Evolutionary conservation across 2,888 invertebrate genomes (phyloP).

Genomic region (Lycia hirtaria): DNA sequence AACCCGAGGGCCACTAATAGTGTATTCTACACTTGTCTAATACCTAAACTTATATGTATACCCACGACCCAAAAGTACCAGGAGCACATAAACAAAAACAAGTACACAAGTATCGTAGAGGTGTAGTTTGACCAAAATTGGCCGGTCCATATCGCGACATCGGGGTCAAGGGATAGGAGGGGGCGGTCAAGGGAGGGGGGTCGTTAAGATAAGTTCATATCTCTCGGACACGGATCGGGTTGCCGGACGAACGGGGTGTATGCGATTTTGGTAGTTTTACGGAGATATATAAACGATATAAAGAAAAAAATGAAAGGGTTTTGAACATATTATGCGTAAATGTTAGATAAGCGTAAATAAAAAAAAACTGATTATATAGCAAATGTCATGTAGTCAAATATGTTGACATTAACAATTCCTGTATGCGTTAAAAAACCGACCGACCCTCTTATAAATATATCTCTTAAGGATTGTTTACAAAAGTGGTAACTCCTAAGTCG

Average conservation of each 20-base stretch:
- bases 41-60: neutral
- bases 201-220: conserved; percentile 80
- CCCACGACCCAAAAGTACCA: conserved; percentile 29
- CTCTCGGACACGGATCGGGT: conserved; percentile 73
- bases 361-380: no score
- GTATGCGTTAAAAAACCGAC: no score
- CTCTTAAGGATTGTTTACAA: no score
- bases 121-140: conserved; percentile 75
- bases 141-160: conserved; percentile 68
- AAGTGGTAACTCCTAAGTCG: no score
- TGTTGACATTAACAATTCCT: no score
- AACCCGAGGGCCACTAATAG: neutral
- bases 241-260: conserved; percentile 62
- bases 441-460: no score
- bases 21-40: no score
- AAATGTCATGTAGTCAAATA: no score
- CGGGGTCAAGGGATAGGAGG: conserved; percentile 32
- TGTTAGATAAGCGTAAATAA: no score
- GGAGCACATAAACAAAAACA: conserved; percentile 59
- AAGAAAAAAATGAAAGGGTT: neutral
- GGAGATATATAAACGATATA: neutral
- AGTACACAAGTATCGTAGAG: conserved; percentile 58
- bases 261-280: conserved; percentile 42
- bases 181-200: conserved; percentile 46
- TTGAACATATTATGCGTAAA: neutral